Evolutionary conservation across 1,140 invertebrate species (phyloP), one percentile per base, ranked within the genome.

Genomic region (Panonychus citri): DNA sequence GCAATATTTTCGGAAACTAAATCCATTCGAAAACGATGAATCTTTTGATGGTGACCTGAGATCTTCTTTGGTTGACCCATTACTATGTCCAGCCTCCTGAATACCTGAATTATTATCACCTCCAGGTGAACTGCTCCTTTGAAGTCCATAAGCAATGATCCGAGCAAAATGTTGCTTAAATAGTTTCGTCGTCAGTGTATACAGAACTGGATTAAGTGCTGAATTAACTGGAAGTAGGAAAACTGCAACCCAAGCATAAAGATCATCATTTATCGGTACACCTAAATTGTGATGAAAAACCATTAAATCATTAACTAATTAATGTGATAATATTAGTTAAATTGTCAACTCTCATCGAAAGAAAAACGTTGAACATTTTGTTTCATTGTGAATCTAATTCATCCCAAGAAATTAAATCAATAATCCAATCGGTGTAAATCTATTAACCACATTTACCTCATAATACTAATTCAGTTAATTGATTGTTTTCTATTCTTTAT

Each of bases 161-260:
- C 49, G 42, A n/a, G 27, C 27, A n/a, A 59, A 40, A 27, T 59
- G 54, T 54, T 59, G 54, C 39, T 59, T 59, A 19, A 59, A 59
- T 34, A 59, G 21, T 46, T 57, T 56, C 10, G 58, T 59, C 27
- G 81, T 82, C 53, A 85, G 80, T 7, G 82, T 85, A 63, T 85
- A 85, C 0, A 85, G 68, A 1, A 84, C 64, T 1, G 82, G 82
- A 68, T 85, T 85, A 0, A 83, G 69, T 1, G 81, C 80, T 0
- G 80, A 80, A 66, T 85, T 85, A 0, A 85, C 72, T 0, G 83
- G 83, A 10, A 85, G 63, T 43, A 85, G 74, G 57, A 84, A 82
- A 7, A 85, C 76, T 0, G 81, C 78, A 1, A 84, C 67, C 79
- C 81, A 83, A 12, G 79, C 79, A 62, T 81, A 77, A 25, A 81